phyloP scores from a whole-genome alignment of 1,140 invertebrate species.

The Pseudachorutes palmiensis region DNA sequence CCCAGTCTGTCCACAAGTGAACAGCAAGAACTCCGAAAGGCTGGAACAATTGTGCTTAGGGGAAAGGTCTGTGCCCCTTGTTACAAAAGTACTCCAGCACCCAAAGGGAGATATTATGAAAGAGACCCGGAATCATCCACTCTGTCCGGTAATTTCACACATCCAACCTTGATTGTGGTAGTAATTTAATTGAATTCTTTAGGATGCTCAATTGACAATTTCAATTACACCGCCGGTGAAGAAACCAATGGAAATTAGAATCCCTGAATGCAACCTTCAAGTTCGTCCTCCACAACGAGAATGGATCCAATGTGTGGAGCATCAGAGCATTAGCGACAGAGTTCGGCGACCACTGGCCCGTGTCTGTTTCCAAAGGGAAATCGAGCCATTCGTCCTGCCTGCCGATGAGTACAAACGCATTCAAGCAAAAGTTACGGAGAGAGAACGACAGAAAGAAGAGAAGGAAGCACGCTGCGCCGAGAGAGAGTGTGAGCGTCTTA shows the following conservation, averaged over 20 bases:
- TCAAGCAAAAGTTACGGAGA: conserved; percentile 18
- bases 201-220: conserved; percentile 19
- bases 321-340: conserved; percentile 29
- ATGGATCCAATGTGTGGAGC: conserved; percentile 35
- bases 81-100: neutral
- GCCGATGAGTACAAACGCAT: conserved; percentile 21
- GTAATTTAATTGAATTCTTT: neutral
- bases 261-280: conserved; percentile 19
- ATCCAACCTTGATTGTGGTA: neutral
- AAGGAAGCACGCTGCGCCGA: neutral
- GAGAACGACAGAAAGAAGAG: conserved; percentile 12
- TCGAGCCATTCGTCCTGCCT: conserved; percentile 31
- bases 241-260: conserved; percentile 23
- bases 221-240: conserved; percentile 21
- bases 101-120: neutral
- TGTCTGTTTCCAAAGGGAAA: conserved; percentile 22
- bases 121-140: neutral
- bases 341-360: conserved; percentile 35
- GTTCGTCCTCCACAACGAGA: conserved; percentile 14
- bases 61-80: neutral
- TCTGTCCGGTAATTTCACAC: neutral
- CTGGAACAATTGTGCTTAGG: neutral
- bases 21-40: neutral
- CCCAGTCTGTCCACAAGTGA: neutral
- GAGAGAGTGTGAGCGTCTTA: conserved; percentile 20